phyloP scores from a whole-genome alignment of 2,888 invertebrate genomes.

The Pharmacophagus antenor region DNA sequence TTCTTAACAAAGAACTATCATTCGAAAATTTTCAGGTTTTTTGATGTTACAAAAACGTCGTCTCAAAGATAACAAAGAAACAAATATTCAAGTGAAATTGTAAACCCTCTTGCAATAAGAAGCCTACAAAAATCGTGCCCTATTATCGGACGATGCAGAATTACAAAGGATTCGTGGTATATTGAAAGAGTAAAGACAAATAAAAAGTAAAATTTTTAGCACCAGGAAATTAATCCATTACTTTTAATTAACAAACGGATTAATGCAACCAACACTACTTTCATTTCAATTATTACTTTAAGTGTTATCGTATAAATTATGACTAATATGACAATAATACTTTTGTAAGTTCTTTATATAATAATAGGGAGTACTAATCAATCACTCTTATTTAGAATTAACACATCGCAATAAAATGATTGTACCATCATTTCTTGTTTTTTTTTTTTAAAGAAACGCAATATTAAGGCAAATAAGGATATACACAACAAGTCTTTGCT shows the following conservation, averaged over 20 bases:
- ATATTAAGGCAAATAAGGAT: neutral
- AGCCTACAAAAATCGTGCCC: slow-evolving; percentile 16
- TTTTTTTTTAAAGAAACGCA: too few relatives aligned
- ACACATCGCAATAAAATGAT: too few relatives aligned
- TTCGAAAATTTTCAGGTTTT: neutral
- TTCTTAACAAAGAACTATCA: slow-evolving; percentile 16
- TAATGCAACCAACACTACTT: too few relatives aligned
- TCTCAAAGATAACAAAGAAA: slow-evolving; percentile 14
- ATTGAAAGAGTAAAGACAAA: slow-evolving; percentile 6
- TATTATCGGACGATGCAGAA: slow-evolving; percentile 22
- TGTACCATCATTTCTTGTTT: too few relatives aligned
- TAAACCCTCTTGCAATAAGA: slow-evolving; percentile 25
- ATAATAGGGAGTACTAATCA: too few relatives aligned
- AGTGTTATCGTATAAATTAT: too few relatives aligned
- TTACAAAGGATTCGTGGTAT: slow-evolving; percentile 10
- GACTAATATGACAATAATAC: too few relatives aligned
- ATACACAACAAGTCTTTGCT: slow-evolving; percentile 5
- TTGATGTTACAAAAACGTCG: slow-evolving; percentile 1
- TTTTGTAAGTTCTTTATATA: too few relatives aligned
- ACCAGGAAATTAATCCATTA: neutral
- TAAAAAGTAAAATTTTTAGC: slow-evolving; percentile 1
- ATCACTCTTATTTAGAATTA: too few relatives aligned
- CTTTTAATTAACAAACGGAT: neutral
- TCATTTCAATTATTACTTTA: too few relatives aligned
- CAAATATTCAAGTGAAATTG: slow-evolving; percentile 22